Evolutionary conservation across 2,797 vertebrate genomes (phyloP).

Genomic region (Aplochiton taeniatus): DNA sequence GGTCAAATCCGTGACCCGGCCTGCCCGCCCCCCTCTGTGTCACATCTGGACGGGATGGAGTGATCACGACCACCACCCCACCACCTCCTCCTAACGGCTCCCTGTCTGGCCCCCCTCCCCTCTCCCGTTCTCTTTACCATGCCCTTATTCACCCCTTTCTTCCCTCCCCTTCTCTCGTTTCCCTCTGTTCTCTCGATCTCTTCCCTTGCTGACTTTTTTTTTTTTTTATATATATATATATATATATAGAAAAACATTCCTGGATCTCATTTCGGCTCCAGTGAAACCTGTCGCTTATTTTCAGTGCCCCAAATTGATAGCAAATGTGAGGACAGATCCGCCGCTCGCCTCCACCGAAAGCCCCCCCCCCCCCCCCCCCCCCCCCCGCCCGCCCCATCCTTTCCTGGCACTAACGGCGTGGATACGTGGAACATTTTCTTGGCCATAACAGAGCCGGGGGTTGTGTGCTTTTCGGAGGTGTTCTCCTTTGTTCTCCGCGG

Average conservation of each 20-base stretch:
- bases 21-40: conserved; percentile 19
- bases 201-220: conserved; percentile 27
- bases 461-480: conserved; percentile 75
- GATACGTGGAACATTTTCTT: conserved; percentile 78
- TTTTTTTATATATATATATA: conserved; percentile 40
- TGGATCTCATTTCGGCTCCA: conserved; percentile 72
- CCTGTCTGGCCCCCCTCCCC: conserved; percentile 14
- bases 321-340: conserved; percentile 80
- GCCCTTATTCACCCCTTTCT: conserved; percentile 16
- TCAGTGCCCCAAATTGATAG: conserved; percentile 81
- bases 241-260: conserved; percentile 82
- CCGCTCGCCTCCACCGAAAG: conserved; percentile 59
- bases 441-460: conserved; percentile 69
- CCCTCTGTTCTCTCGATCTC: conserved; percentile 1
- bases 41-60: not conserved
- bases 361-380: conserved; percentile 37
- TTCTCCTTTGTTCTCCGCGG: conserved; percentile 69
- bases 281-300: conserved; percentile 80
- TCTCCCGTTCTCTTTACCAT: conserved; percentile 15
- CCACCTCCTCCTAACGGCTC: no score
- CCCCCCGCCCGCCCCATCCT: conserved; percentile 41
- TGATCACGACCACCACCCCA: no score
- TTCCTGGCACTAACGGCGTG: conserved; percentile 63
- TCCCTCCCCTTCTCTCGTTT: conserved; percentile 10
- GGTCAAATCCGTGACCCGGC: conserved; percentile 30